These are phyloP conservation scores for Danio choprae DNA, from an alignment of 2,797 vertebrate genomes.

Conservation along the genomic window DNA sequence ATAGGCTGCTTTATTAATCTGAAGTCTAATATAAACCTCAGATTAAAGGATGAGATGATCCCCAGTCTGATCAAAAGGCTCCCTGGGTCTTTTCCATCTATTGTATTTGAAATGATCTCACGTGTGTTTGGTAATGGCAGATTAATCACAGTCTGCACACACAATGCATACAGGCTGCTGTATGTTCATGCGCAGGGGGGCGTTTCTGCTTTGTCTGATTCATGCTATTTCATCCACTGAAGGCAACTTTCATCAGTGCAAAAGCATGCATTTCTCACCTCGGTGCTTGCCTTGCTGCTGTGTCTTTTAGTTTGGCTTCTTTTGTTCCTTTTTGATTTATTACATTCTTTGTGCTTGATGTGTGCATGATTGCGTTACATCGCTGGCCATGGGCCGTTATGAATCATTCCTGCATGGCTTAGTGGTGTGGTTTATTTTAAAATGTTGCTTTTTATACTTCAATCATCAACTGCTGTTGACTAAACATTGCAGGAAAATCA, in stretches of 20 bases:
- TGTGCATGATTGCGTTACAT: background rate
- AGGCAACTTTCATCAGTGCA: constrained; percentile 41
- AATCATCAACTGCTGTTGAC: background rate
- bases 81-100: background rate
- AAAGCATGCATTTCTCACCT: background rate
- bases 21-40: background rate
- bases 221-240: constrained; percentile 38
- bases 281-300: background rate
- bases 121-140: constrained; percentile 26
- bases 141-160: constrained; percentile 26
- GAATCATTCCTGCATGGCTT: background rate
- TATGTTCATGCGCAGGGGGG: constrained; percentile 56
- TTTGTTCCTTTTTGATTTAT: background rate
- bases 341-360: background rate
- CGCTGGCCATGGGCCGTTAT: background rate
- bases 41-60: background rate
- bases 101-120: constrained; percentile 15
- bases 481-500: background rate
- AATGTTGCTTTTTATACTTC: background rate
- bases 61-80: background rate
- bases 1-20: background rate
- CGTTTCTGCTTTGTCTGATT: constrained; percentile 63
- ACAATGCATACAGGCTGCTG: constrained; percentile 42
- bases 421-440: background rate
- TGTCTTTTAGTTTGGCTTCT: background rate